Conservation (phyloP, 2,113 vertebrate species). For the Carollia perspicillata region DNA sequence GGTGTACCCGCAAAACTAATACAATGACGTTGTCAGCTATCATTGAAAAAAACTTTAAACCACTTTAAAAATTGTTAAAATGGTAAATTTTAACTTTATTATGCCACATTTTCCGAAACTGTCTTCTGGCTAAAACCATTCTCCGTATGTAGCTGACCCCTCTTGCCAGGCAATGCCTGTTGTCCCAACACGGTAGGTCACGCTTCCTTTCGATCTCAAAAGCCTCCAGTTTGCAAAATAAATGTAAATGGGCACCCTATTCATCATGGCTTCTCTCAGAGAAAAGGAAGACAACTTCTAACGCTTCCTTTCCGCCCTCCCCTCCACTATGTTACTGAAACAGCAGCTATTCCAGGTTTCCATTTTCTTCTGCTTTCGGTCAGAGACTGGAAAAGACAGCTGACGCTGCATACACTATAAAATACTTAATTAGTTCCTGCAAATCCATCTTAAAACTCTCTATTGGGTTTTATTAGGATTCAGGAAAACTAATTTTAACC, state of each 20-base stretch:
- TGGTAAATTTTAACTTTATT: not conserved
- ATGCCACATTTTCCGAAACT: not conserved
- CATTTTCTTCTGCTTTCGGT: not conserved
- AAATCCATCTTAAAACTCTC: not conserved
- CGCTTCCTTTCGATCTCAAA: not conserved
- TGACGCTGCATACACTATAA: not conserved
- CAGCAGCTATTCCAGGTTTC: not conserved
- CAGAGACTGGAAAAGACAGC: constrained; percentile 17
- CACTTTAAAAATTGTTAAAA: not conserved
- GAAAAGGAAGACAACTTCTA: not conserved
- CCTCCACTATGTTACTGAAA: not conserved
- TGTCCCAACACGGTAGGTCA: not conserved
- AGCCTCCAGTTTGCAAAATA: not conserved
- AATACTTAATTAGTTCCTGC: not conserved
- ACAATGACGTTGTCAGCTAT: too few species aligned
- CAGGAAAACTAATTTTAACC: not conserved
- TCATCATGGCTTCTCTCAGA: not conserved
- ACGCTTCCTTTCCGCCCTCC: not conserved
- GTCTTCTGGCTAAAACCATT: not conserved
- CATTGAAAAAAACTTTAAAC: too few species aligned
- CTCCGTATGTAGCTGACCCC: rapidly evolving
- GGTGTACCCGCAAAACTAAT: too few species aligned
- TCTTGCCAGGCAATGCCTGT: not conserved
- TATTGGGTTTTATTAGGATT: not conserved
- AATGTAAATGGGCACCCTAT: not conserved